Conservation (phyloP, 1,140 invertebrate species). For the Drosophila melanica region DNA sequence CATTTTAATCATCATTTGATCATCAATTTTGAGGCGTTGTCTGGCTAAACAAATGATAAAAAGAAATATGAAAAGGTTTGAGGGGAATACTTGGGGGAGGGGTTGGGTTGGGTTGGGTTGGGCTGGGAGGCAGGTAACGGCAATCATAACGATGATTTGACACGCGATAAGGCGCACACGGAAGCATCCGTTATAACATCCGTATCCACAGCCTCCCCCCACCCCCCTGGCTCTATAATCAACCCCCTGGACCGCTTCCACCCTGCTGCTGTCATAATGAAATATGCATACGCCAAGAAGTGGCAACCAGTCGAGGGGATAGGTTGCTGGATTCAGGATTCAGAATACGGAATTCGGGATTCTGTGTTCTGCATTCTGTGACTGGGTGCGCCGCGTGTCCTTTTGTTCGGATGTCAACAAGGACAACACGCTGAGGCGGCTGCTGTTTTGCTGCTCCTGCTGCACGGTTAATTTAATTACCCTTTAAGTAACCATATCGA, state of each 20-base stretch:
- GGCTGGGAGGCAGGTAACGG: conserved; percentile 38
- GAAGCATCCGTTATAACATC: conserved; percentile 46
- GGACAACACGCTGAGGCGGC: conserved; percentile 57
- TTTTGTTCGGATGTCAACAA: conserved; percentile 61
- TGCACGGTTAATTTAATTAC: conserved; percentile 81
- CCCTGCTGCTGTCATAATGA: conserved; percentile 66
- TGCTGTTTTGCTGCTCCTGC: conserved; percentile 24
- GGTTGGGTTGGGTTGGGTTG: background rate
- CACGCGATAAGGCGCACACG: conserved; percentile 74
- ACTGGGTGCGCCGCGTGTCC: conserved; percentile 39
- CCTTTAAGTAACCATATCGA: conserved; percentile 83
- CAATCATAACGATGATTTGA: conserved; percentile 82
- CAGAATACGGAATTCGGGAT: background rate
- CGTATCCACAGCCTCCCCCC: conserved; percentile 15
- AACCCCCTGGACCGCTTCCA: background rate
- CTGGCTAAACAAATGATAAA: conserved; percentile 41
- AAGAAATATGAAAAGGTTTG: conserved; percentile 6
- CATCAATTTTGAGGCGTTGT: conserved; percentile 65
- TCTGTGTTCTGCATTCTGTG: background rate
- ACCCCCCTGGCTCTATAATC: conserved; percentile 22
- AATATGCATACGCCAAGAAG: conserved; percentile 68
- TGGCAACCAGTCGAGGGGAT: conserved; percentile 30
- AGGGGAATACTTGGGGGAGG: background rate
- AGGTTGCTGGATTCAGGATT: background rate
- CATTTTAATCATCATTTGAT: conserved; percentile 82